Evolutionary conservation across 2,888 invertebrate species (phyloP), one percentile per base, ranked within the genome.

Genomic region (Brachyopa scutellaris): DNA sequence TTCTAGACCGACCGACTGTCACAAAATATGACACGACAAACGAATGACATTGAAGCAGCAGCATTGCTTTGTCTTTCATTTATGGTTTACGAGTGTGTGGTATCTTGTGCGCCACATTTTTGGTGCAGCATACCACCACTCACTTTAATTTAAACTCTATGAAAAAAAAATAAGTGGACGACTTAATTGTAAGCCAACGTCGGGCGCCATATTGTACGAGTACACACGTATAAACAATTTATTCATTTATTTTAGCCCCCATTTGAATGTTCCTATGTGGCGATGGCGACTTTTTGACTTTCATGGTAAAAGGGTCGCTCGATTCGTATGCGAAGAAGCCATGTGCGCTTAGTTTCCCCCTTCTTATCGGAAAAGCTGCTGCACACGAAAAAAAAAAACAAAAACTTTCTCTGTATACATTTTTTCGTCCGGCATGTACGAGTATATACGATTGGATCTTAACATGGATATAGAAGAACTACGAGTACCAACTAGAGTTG

Each of bases 1-100:
- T 76, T 69, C 55, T 62, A 57, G 40, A 62, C 69, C 15, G n/a
- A 55, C 55, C 3, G 26, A n/a, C n/a, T 64, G 66, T 59, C 66
- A 33, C 66, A 78, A 45, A 45, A 53, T 49, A 67, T 57, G 47
- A 80, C 55, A 26, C 6, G n/a, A 26, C 6, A 6, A 59, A 62
- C 62, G 45, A 55, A 57, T 80, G 80, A 69, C 80, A 80, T 80
- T 80, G 80, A 76, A 15, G 76, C 61, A 49, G 73, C 55, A n/a
- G n/a, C n/a, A n/a, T 67, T 61, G 51, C 53, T 53, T 61, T 62
- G 49, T 51, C 47, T 59, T 47, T 59, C 5, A 17, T 26, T 49
- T 36, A 19, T 40, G 49, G 26, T 53, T 42, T 7, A 36, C 26
- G 3, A 6, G 26, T 23, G 13, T 40, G 9, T 23, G 26, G 53